Percentiles rank a stretch among this genome's conserved stretches.
Evolutionary conservation across 1,140 invertebrate genomes (phyloP).

Genomic region (Heterodera schachtii): DNA sequence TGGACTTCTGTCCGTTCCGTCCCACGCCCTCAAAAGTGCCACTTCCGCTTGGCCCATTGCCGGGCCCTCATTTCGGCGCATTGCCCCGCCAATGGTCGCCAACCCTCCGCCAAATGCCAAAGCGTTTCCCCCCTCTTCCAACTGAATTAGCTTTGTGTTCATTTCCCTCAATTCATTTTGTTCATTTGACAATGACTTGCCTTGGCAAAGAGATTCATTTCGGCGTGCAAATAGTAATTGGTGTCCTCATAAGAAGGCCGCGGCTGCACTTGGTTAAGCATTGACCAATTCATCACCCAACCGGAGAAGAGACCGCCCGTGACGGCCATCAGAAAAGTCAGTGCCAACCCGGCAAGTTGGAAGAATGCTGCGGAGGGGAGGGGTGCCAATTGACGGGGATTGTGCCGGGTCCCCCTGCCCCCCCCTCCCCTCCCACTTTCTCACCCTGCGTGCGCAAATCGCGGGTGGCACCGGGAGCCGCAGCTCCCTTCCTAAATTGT

Average conservation of each 20-base stretch:
- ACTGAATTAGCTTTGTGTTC: not conserved
- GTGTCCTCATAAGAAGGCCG: conserved; percentile 60
- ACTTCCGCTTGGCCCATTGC: not conserved
- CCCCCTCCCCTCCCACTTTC: not conserved
- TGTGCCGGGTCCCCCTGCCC: not conserved
- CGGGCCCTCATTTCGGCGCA: not conserved
- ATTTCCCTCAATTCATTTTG: not conserved
- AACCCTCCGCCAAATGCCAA: not conserved
- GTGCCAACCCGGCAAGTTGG: conserved; percentile 76
- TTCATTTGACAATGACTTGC: conserved; percentile 27
- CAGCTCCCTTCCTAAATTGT: conserved; percentile 10
- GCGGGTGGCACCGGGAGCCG: conserved; percentile 70
- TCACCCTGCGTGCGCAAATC: conserved; percentile 72
- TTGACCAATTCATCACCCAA: conserved; percentile 48
- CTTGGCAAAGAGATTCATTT: conserved; percentile 59
- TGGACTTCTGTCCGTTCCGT: not conserved
- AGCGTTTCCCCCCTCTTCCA: not conserved
- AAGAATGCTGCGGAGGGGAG: conserved; percentile 71
- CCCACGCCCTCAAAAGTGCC: not conserved
- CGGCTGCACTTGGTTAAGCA: conserved; percentile 57
- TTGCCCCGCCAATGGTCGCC: not conserved
- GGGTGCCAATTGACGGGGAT: not conserved
- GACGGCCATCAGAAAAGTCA: conserved; percentile 76
- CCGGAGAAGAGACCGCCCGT: conserved; percentile 80
- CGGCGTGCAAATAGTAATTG: conserved; percentile 59